Conservation (phyloP, 2,888 invertebrate genomes). For the Chaetoderma sp. region DNA sequence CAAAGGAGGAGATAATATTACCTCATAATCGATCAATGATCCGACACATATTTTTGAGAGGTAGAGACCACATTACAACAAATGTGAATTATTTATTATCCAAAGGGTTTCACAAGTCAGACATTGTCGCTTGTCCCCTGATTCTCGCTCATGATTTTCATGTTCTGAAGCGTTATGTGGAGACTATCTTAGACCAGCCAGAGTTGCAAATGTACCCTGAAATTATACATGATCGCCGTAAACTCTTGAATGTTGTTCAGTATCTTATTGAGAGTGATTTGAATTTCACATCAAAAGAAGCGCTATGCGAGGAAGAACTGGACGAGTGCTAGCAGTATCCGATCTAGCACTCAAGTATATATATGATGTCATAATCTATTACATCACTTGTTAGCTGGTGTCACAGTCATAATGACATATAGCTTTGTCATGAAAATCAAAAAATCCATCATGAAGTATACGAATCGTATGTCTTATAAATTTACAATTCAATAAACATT, state of each 20-base stretch:
- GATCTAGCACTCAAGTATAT: too few species aligned
- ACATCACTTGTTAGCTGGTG: too few species aligned
- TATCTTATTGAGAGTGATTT: slow-evolving; percentile 32
- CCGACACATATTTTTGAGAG: background rate
- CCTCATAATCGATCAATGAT: too few species aligned
- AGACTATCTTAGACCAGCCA: slow-evolving; percentile 4
- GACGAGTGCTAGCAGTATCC: background rate
- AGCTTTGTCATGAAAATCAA: too few species aligned
- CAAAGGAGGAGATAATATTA: too few species aligned
- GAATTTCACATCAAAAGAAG: slow-evolving; percentile 22
- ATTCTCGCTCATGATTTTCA: slow-evolving; percentile 26
- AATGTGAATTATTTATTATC: slow-evolving; percentile 21
- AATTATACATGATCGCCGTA: slow-evolving; percentile 5
- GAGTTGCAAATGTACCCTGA: slow-evolving; percentile 7
- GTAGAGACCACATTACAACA: slow-evolving; percentile 3
- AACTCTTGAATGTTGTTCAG: slow-evolving; percentile 24
- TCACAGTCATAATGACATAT: too few species aligned
- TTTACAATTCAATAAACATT: too few species aligned
- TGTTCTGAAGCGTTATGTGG: slow-evolving; percentile 10
- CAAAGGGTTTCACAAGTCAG: slow-evolving; percentile 22
- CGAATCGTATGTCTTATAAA: too few species aligned
- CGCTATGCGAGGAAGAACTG: slow-evolving; percentile 11
- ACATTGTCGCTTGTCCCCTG: slow-evolving; percentile 23
- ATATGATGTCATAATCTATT: too few species aligned
- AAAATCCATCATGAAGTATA: too few species aligned